These are phyloP conservation scores for Masticophis lateralis DNA, from an alignment of 2,797 vertebrate genomes.

Conservation along the genomic window DNA sequence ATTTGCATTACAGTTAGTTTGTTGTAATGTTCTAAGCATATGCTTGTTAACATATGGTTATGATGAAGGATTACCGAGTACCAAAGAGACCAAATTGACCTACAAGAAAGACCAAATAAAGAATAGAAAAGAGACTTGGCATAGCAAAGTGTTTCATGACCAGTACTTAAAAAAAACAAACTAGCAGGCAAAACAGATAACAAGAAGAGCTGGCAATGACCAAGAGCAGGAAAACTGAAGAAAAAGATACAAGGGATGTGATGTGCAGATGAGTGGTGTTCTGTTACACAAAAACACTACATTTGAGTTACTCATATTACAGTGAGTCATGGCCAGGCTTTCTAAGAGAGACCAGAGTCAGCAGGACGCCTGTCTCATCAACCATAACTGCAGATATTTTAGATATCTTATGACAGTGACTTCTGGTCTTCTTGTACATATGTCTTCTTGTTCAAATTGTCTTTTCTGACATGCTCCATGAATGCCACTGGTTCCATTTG, in stretches of 20 bases:
- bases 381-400: constrained; percentile 12
- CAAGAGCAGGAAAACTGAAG: background rate
- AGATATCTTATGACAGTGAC: background rate
- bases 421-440: background rate
- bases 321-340: constrained; percentile 41
- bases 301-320: constrained; percentile 43
- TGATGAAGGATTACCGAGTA: background rate
- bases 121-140: background rate
- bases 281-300: constrained; percentile 45
- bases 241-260: background rate
- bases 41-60: background rate
- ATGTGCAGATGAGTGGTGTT: constrained; percentile 23
- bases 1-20: background rate
- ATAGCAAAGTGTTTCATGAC: background rate
- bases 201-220: background rate
- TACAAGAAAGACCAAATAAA: background rate
- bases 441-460: background rate
- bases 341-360: constrained; percentile 21
- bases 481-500: background rate
- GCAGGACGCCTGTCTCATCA: constrained; percentile 37
- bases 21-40: background rate
- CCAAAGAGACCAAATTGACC: background rate
- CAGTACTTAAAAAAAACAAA: too few relatives aligned
- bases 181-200: background rate
- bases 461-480: background rate